Evolutionary conservation across 1,140 invertebrate species (phyloP).

Genomic region (Caenorhabditis brenneri): DNA sequence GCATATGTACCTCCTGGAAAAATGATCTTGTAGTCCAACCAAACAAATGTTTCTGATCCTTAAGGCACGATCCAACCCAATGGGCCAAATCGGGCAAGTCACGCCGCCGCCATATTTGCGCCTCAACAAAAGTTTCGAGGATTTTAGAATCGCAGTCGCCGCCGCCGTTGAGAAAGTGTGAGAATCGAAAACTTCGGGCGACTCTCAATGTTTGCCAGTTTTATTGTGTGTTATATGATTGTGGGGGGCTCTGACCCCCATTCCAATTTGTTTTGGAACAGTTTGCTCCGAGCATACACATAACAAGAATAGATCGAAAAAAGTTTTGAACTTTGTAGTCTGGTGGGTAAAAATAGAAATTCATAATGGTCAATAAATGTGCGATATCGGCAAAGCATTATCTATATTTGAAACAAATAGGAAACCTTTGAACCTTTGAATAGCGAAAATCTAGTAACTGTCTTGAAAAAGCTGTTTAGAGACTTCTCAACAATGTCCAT

Average conservation of each 20-base stretch:
- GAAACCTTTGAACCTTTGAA: too few species aligned
- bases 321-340: conserved; percentile 16
- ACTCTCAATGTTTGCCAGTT: conserved; percentile 20
- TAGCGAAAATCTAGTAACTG: too few species aligned
- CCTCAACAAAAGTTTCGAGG: not conserved
- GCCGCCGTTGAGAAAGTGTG: not conserved
- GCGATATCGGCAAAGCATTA: too few species aligned
- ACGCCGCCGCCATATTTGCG: conserved; percentile 4
- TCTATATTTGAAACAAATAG: too few species aligned
- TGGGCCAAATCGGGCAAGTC: conserved; percentile 36
- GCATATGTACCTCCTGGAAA: conserved; percentile 47
- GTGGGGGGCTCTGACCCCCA: not conserved
- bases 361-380: too few species aligned
- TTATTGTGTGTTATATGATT: not conserved
- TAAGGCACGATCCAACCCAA: not conserved
- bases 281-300: not conserved
- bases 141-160: not conserved
- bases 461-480: too few species aligned
- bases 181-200: not conserved
- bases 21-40: not conserved
- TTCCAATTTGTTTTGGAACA: conserved; percentile 2
- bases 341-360: not conserved
- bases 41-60: not conserved
- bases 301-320: not conserved
- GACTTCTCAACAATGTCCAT: too few species aligned